Evolutionary conservation across 2,888 invertebrate species (phyloP).

Genomic region (Sicus ferrugineus): DNA sequence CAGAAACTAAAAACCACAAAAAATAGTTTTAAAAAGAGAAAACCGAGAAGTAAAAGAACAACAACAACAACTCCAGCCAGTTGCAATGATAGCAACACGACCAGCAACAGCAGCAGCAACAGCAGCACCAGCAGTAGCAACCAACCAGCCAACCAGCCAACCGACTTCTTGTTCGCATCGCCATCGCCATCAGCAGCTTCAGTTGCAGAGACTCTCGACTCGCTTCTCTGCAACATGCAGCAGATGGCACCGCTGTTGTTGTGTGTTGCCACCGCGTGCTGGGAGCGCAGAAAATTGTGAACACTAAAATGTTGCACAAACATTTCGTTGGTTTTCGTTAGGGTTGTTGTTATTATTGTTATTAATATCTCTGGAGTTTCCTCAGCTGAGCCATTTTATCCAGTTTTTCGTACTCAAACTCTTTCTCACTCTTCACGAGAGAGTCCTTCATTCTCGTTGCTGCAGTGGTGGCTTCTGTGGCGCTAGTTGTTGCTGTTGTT

Average conservation of each 20-base stretch:
- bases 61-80: too few species aligned
- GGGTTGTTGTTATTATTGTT: neutral
- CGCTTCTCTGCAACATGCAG: slow-evolving; percentile 35
- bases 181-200: slow-evolving; percentile 1
- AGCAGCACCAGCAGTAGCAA: neutral
- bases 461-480: too few species aligned
- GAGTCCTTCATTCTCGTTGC: too few species aligned
- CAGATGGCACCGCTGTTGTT: slow-evolving; percentile 58
- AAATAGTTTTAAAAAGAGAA: too few species aligned
- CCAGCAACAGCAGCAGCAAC: neutral
- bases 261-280: slow-evolving; percentile 61
- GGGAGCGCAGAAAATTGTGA: slow-evolving; percentile 42
- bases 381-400: neutral
- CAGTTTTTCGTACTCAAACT: neutral
- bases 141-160: slow-evolving; percentile 37
- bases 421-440: too few species aligned
- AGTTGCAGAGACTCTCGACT: neutral
- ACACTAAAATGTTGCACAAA: slow-evolving; percentile 24
- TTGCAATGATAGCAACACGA: neutral
- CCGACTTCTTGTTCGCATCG: slow-evolving; percentile 24
- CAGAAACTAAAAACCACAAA: too few species aligned
- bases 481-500: neutral
- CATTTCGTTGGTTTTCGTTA: neutral
- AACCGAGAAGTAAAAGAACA: too few species aligned
- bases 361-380: neutral